Base-by-base conservation (phyloP, 2,797 vertebrate species). In the Alca torda region DNA sequence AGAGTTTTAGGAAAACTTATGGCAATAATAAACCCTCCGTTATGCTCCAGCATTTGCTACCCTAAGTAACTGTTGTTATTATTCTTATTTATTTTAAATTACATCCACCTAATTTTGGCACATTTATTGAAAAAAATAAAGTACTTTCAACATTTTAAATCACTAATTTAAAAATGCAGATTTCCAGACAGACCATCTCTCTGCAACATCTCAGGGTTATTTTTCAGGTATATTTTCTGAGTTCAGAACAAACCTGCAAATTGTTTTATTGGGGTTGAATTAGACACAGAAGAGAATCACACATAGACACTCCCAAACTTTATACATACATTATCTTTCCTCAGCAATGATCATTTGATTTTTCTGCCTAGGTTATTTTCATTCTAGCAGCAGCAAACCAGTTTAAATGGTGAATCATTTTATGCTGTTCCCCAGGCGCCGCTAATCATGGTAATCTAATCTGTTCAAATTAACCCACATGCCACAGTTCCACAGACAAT, bases 391-490 rank as follows among this genome's bases (percentile, higher is more conserved):
- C 68, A 80, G 63, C 72, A 93, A 76, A 69, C 18, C 72, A 24
- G 33, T 37, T 39, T 57, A 73, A 84, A 69, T 16, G 48, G 30
- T 39, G 75, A 93, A 91, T 85, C 54, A 16, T 70, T 83, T 70
- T 14, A 43, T 20, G 21, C 78, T 79, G 67, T 18, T 96, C 94
- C 93, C 91, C 63, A 87, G 87, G 51, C 70, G 89, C 75, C 0
- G 0, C 81, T 89, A 63, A 89, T 93, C 87, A 90, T 0, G 20
- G 78, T 46, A 76, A 91, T 88, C 45, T 88, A 63, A 96, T 89
- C 95, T 87, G 75, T 89, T 76, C 70, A 65, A 89, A 94, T 93
- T 84, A 93, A 87, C 92, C 80, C 89, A 82, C 21, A 2, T n/a
- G 77, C 85, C 61, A 91, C 86, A 84, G 88, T 16, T 78, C n/a